These are phyloP conservation scores for Drosophila erecta DNA, from an alignment of 1,140 invertebrate species.

Conservation along the genomic window DNA sequence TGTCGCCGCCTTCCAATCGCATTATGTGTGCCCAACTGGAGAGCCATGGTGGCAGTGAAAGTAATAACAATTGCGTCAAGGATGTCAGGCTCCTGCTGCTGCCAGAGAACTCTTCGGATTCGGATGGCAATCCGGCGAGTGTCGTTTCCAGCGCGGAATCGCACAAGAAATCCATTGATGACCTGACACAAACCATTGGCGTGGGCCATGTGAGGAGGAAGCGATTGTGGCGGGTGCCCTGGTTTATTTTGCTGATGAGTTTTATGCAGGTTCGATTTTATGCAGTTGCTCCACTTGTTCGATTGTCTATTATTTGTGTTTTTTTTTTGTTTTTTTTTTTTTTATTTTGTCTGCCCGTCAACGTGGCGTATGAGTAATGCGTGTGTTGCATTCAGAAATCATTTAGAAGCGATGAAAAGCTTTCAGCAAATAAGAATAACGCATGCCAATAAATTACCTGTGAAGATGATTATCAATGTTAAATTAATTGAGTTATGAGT, in stretches of 20 bases:
- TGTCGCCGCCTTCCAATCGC: constrained; percentile 22
- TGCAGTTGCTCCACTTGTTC: constrained; percentile 39
- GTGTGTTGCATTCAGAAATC: constrained; percentile 29
- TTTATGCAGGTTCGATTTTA: constrained; percentile 65
- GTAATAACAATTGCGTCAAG: constrained; percentile 52
- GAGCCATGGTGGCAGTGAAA: constrained; percentile 36
- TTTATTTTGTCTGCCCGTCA: constrained; percentile 10
- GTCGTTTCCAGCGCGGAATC: constrained; percentile 25
- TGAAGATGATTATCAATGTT: too few species aligned
- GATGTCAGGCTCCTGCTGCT: constrained; percentile 55
- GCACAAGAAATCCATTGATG: constrained; percentile 73
- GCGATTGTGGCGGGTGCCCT: constrained; percentile 66
- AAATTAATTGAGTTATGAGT: too few species aligned
- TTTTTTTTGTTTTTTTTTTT: background rate
- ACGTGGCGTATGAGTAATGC: constrained; percentile 52
- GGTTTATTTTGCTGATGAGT: constrained; percentile 72
- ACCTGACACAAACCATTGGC: constrained; percentile 42
- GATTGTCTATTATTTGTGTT: constrained; percentile 7
- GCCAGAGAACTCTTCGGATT: constrained; percentile 6
- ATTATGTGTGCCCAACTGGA: constrained; percentile 45
- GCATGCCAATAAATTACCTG: constrained; percentile 3
- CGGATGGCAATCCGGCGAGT: constrained; percentile 1
- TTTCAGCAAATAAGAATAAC: background rate
- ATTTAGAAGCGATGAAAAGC: background rate
- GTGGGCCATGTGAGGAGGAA: constrained; percentile 7